phyloP scores from a whole-genome alignment of 2,888 invertebrate species.

The Melinaea menophilus region DNA sequence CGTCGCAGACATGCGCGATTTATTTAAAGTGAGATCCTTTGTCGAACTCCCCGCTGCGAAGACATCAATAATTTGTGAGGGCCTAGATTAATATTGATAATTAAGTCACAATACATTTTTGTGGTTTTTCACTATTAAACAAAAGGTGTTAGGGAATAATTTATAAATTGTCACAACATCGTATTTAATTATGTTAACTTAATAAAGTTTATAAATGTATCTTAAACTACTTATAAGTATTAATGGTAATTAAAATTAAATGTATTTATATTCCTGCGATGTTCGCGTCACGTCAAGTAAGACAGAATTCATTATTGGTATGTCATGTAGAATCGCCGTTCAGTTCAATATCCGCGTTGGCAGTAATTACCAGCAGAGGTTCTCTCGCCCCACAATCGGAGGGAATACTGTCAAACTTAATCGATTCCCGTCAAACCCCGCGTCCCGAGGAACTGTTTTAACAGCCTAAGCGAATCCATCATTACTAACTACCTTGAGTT shows the following conservation, averaged over 20 bases:
- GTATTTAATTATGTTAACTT: no score
- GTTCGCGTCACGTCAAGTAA: slow-evolving; percentile 55
- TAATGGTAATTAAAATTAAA: slow-evolving; percentile 52
- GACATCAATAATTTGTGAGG: slow-evolving; percentile 66
- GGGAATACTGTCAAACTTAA: slow-evolving; percentile 67
- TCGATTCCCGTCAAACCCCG: slow-evolving; percentile 62
- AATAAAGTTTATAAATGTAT: no score
- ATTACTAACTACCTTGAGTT: slow-evolving; percentile 27
- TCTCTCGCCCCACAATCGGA: slow-evolving; percentile 58
- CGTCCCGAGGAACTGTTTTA: slow-evolving; percentile 49
- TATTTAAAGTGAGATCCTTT: slow-evolving; percentile 73
- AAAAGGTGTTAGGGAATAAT: not conserved
- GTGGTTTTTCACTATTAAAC: slow-evolving; percentile 12
- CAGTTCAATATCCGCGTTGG: slow-evolving; percentile 47
- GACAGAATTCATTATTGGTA: slow-evolving; percentile 70
- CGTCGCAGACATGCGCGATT: slow-evolving; percentile 74
- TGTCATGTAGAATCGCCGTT: slow-evolving; percentile 52
- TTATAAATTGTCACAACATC: not conserved
- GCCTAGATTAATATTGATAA: slow-evolving; percentile 62
- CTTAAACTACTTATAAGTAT: not conserved
- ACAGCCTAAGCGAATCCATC: slow-evolving; percentile 37
- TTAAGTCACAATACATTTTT: slow-evolving; percentile 55
- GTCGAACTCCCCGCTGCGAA: slow-evolving; percentile 68
- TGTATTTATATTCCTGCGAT: slow-evolving; percentile 47
- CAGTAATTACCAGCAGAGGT: slow-evolving; percentile 58